Evolutionary conservation across 1,140 invertebrate genomes (phyloP).

Genomic region (Dendrolimus kikuchii): DNA sequence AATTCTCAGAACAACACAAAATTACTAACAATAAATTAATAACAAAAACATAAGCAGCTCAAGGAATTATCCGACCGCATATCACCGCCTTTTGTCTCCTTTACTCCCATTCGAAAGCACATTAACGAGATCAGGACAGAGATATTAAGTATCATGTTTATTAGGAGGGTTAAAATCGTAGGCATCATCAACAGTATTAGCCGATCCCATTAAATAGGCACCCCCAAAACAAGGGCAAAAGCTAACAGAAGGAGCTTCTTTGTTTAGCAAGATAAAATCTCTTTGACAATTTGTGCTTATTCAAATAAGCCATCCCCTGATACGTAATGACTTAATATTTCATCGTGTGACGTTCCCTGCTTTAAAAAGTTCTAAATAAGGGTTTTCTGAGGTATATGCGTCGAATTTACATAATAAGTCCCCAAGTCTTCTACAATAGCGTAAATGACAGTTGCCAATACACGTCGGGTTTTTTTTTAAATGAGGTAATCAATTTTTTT

Average conservation of each 20-base stretch:
- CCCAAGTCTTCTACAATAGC: no score
- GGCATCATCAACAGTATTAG: slow-evolving; percentile 62
- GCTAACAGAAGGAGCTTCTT: slow-evolving; percentile 58
- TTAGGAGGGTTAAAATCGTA: slow-evolving; percentile 48
- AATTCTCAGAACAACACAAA: no score
- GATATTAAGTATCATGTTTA: slow-evolving; percentile 39
- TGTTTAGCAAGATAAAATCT: slow-evolving; percentile 68
- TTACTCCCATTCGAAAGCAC: slow-evolving; percentile 11
- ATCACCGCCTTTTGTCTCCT: slow-evolving; percentile 24
- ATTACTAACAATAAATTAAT: slow-evolving; percentile 2
- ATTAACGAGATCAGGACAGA: slow-evolving; percentile 20
- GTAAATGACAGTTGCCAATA: no score
- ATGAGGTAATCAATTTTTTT: no score
- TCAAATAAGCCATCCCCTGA: slow-evolving; percentile 59
- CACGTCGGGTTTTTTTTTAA: no score
- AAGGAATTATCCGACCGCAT: slow-evolving; percentile 32
- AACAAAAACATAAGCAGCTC: slow-evolving; percentile 38
- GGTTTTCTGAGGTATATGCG: no score
- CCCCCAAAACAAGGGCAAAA: slow-evolving; percentile 48
- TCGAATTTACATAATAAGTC: no score
- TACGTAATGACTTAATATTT: slow-evolving; percentile 55
- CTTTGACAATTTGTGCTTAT: slow-evolving; percentile 70
- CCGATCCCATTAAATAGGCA: slow-evolving; percentile 56
- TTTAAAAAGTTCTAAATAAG: no score
- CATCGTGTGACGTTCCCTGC: slow-evolving; percentile 12